Evolutionary conservation across 2,113 vertebrate genomes (phyloP).

Genomic region (Addax nasomaculatus): DNA sequence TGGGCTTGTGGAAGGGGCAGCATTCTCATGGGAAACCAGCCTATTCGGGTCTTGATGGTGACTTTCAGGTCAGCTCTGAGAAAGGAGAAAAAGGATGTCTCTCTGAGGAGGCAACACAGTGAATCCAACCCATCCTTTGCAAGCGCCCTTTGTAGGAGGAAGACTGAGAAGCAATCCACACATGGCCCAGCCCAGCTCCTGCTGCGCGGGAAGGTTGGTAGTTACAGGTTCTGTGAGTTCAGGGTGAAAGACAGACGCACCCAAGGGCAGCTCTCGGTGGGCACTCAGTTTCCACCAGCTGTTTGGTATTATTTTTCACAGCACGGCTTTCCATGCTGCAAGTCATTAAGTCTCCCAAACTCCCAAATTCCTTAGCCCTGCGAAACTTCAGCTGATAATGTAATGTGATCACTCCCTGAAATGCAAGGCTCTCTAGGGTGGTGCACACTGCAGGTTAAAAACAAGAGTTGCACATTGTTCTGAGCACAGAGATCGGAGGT

Average conservation of each 20-base stretch:
- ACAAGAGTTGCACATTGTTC: background rate
- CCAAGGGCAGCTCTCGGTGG: slow-evolving; percentile 11
- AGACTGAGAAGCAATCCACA: background rate
- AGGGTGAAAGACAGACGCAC: background rate
- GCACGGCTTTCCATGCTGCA: background rate
- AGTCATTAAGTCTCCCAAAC: background rate
- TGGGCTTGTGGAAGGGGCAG: background rate
- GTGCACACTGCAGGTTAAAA: background rate
- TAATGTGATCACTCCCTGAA: slow-evolving; percentile 10
- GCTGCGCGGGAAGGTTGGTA: background rate
- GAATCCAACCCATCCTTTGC: background rate
- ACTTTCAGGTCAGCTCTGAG: background rate
- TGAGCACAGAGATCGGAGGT: background rate
- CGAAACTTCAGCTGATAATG: background rate
- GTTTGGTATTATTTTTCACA: slow-evolving; percentile 22
- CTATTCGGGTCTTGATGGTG: background rate
- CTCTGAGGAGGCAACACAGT: background rate
- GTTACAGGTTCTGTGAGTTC: background rate
- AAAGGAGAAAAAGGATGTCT: background rate
- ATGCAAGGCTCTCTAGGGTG: background rate
- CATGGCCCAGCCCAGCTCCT: background rate
- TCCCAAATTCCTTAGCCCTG: slow-evolving; percentile 18
- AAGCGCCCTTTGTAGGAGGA: background rate
- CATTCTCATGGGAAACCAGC: background rate
- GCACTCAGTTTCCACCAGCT: background rate